Percentiles rank a stretch among this genome's conserved stretches.
These are phyloP conservation scores for Elymnias hypermnestra DNA, from an alignment of 1,140 invertebrate genomes.

Conservation along the genomic window DNA sequence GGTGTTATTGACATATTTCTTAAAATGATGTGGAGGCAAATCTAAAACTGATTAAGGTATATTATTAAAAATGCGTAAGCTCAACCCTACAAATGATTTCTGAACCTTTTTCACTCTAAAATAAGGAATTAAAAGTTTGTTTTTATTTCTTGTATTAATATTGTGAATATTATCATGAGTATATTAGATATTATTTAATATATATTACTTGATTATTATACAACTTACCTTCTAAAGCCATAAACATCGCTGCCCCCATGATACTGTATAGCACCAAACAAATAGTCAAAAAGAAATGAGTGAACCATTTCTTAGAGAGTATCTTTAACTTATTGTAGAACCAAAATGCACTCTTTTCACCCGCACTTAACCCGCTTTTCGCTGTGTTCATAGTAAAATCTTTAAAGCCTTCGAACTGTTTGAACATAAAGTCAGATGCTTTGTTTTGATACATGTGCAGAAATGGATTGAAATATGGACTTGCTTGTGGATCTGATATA, in stretches of 20 bases:
- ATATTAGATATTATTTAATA: no score
- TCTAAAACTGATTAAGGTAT: no score
- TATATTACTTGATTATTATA: no score
- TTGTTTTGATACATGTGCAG: constrained; percentile 79
- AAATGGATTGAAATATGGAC: constrained; percentile 75
- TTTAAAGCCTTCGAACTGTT: constrained; percentile 85
- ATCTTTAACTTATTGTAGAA: constrained; percentile 85
- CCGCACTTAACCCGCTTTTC: constrained; percentile 86
- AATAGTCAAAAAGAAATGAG: constrained; percentile 88
- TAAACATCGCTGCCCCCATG: constrained; percentile 86
- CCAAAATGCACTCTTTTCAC: constrained; percentile 88
- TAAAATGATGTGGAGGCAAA: no score
- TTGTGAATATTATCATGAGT: no score
- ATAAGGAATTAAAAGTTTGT: no score
- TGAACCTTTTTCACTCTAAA: no score
- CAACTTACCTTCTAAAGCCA: constrained; percentile 82
- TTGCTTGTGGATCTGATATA: constrained; percentile 56
- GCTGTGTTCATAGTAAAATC: constrained; percentile 83
- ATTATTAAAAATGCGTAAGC: no score
- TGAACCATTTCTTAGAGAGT: constrained; percentile 90
- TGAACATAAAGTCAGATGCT: constrained; percentile 84
- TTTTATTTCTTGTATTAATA: no score
- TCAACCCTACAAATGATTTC: no score
- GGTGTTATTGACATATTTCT: no score
- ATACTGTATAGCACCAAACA: constrained; percentile 86